Base-by-base conservation (phyloP, 2,797 vertebrate species). In the Liasis olivaceus region DNA sequence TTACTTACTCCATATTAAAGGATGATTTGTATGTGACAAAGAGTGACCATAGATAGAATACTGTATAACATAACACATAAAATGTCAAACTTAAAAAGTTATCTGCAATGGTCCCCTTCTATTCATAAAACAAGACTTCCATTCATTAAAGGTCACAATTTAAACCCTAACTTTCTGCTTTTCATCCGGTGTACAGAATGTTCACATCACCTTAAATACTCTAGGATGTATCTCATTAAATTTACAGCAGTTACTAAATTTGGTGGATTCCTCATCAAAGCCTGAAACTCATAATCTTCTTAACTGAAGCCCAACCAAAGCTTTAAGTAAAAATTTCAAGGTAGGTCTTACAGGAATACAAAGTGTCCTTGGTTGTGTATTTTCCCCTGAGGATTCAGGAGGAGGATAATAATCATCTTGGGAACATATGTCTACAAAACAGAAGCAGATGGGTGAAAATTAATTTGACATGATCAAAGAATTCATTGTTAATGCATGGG, bases 351-450 rank as follows among this genome's bases (percentile, higher is more conserved):
- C 56, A 56, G 47, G 15, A 63, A 24, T 2, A 2, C 22, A 42
- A 54, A 62, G 26, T 56, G 54, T 77, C 42, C 26, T 85, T 42
- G 47, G 26, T 81, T 93, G 58, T 85, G 88, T 87, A 28, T 69
- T 4, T 91, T 94, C 54, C 42, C 91, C 93, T 89, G 89, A 91
- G 90, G 93, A 92, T 94, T 60, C 88, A 94, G 88, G 92, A 95
- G 87, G 94, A 96, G 93, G 85, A 92, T 94, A 93, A 28, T 91
- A 94, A 88, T 59, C 93, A 95, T 93, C 95, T 95, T 92, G 95
- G 92, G 95, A 96, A 91, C 93, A 96, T 96, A 95, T 94, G 95
- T 94, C 95, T 95, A 91, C 58, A 88, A 86, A 95, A 60, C 51
- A 95, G 93, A 91, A 96, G 17, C 59, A 97, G 95, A 94, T 94